Base-by-base conservation (phyloP, 1,140 invertebrate genomes). In the Papilio aristodemus region DNA sequence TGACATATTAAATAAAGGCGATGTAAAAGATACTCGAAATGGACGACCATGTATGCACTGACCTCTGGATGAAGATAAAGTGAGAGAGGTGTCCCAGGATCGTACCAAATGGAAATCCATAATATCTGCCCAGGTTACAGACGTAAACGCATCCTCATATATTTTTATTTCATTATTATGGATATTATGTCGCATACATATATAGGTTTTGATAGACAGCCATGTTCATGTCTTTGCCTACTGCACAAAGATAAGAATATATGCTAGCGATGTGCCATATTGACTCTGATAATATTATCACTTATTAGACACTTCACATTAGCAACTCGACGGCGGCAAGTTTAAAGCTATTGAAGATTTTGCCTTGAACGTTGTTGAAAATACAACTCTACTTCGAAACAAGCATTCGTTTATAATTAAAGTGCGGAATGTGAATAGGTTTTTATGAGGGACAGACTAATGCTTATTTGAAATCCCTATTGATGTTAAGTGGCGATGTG, bases 301-400 rank as follows among this genome's bases (percentile, higher is more conserved):
- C 10, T 25, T 39, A 39, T 0, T 54, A 54, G 17, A 22, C 46
- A 54, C 46, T 54, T 54, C 46, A 54, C 4, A 54, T 25, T 22
- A 22, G 46, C 10, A 54, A 54, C 46, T 54, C 19, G 19, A 54
- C 9, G 10, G 46, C 46, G 46, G 46, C 19, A 54, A 54, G 46
- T 54, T 54, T 54, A 54, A 54, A 54, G 46, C 46, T 22, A 13
- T 54, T 54, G 19, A 54, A 54, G 46, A 54, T 54, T 54, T 54
- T 19, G 46, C 46, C 46, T 54, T 54, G 19, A 54, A 54, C 19
- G 19, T 43, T 66, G n/a, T 37, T 19, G 17, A 19, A 63, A 63
- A 19, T 63, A 13, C 11, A 66, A 43, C 13, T 27, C 13, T 43
- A 66, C 39, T 43, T 3, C 46, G 6, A 43, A 5, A 54, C 10